Evolutionary conservation across 2,113 vertebrate genomes (phyloP), one percentile per base, ranked within the genome.

Genomic region (Tonatia bakeri): DNA sequence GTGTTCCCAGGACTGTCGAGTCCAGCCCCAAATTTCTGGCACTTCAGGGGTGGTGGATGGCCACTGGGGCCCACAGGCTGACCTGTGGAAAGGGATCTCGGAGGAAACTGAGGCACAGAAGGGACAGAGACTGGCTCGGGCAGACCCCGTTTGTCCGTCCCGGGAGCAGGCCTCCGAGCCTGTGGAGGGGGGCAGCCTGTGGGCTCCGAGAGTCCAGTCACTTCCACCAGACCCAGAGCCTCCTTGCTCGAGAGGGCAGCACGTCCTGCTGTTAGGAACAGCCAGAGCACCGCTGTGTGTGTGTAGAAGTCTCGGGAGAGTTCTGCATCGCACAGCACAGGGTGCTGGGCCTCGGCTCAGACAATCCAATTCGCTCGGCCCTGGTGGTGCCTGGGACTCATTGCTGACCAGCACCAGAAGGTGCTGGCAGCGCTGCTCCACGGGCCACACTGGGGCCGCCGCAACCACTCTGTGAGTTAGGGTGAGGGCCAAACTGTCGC

Each of bases 1-100:
- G 28, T 4, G 13, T 36, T 38, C 91, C 7, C 1, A 2, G 2
- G 1, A 15, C 83, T 20, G 16, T 28, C 24, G 2, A 4, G 4
- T 45, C 70, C 26, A 5, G 50, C 43, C 47, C 28, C 16, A 36
- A 47, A 65, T 26, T 36, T 45, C 79, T 28, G 54, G 14, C 31
- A 28, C 31, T 5, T 9, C 1, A 0, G 16, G 4, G 0, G 19
- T 20, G 31, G 61, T 33, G 36, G n/a, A 36, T 3, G 5, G 77
- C 20, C 87, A 31, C 79, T 40, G 69, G 59, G 8, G 10, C 31
- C 54, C 36, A 2, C 8, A 11, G 43, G 87, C 2, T 13, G 52
- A n/a, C 77, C 38, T 14, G n/a, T 3, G 0, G 1, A 40, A 73
- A 64, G 80, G 31, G 28, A 15, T n/a, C 47, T 50, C 10, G 52